Base-by-base conservation (phyloP, 2,888 invertebrate genomes). In the Lamellibrachia satsuma region DNA sequence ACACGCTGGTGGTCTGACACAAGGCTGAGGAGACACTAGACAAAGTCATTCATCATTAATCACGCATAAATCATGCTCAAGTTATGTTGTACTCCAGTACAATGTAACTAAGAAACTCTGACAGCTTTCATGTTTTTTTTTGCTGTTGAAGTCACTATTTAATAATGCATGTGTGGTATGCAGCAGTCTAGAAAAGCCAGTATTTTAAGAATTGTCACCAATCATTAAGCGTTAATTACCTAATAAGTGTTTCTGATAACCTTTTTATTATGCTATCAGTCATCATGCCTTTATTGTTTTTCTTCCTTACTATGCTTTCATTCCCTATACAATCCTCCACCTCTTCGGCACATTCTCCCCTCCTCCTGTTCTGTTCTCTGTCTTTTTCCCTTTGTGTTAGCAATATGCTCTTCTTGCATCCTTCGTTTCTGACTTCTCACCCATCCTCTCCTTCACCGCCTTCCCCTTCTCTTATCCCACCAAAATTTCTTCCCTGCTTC, bases 91-190 rank as follows among this genome's bases (percentile, higher is more conserved):
- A 9, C 60, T 60, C 9, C 60, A 11, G 15, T 60, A 22, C 3
- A 60, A 60, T 15, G 15, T 60, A 11, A 60, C 60, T 15, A 22
- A 60, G 11, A 39, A 39, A 39, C 39, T 39, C 39, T 39, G 39
- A 39, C 39, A 39, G 57, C 22, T 75, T 75, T 75, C 22, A 75
- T 75, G 75, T 75, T 75, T 75, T 15, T n/a, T n/a, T 15, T 15
- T n/a, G 2, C 22, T 9, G 75, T 22, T 15, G 3, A 22, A 75
- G 75, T 11, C 2, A 75, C 75, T 11, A 22, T 22, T 75, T 75
- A 75, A n/a, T 75, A 75, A 75, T 75, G 75, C 75, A 75, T 75
- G 15, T 22, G 75, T 75, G 75, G 75, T n/a, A 75, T 75, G 75
- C 75, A n/a, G 75, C n/a, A 75, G 15, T 75, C 75, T 75, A 6